phyloP scores from a whole-genome alignment of 1,140 invertebrate genomes.

The Popillia japonica region DNA sequence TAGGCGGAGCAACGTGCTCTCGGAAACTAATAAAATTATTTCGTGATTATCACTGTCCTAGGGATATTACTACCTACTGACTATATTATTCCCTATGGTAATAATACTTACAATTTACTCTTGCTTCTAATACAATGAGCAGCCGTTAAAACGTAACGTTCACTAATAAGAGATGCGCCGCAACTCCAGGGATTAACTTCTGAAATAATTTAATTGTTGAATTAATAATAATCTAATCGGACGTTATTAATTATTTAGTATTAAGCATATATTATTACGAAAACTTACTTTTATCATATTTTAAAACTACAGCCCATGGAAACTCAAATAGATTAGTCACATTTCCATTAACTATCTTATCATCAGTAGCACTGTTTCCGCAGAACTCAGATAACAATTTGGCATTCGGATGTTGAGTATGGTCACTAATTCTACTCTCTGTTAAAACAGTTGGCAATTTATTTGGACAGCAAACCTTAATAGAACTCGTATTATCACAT shows the following conservation, averaged over 20 bases:
- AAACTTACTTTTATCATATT: conserved; percentile 63
- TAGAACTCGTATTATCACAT: neutral
- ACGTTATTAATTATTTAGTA: too few relatives aligned
- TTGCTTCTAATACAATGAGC: conserved; percentile 72
- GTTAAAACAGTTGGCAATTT: neutral
- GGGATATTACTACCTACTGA: too few relatives aligned
- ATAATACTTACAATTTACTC: conserved; percentile 55
- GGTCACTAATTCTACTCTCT: neutral
- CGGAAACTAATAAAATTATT: too few relatives aligned
- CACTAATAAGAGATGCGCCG: conserved; percentile 71
- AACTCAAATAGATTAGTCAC: conserved; percentile 67
- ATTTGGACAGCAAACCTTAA: conserved; percentile 42
- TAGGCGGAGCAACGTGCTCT: too few relatives aligned
- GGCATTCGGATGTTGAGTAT: neutral
- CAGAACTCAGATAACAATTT: conserved; percentile 61
- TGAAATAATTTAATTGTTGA: conserved; percentile 48
- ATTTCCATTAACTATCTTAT: conserved; percentile 67
- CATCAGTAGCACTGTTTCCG: conserved; percentile 55
- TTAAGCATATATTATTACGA: conserved; percentile 29
- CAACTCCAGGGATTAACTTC: conserved; percentile 65
- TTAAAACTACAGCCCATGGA: conserved; percentile 73
- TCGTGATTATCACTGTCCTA: too few relatives aligned
- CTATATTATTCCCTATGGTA: neutral
- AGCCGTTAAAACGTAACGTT: conserved; percentile 73
- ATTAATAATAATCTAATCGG: too few relatives aligned